These are phyloP conservation scores for Scaptomyza flava DNA, from an alignment of 2,888 invertebrate species.

Conservation along the genomic window DNA sequence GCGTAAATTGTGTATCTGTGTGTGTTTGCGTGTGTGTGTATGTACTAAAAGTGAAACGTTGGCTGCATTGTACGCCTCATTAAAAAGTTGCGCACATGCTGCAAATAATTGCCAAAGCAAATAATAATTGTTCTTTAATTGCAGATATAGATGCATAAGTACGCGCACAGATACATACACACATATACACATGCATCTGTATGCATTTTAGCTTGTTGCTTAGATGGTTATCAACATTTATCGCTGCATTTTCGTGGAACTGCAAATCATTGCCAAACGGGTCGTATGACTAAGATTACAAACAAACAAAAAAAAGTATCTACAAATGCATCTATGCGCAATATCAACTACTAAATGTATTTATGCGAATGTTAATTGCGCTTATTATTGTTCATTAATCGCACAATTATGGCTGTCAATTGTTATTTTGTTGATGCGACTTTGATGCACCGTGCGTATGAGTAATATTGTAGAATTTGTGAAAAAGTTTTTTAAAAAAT, in stretches of 20 bases:
- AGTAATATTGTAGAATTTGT: slow-evolving; percentile 25
- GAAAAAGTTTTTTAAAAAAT: not conserved
- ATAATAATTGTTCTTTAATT: slow-evolving; percentile 64
- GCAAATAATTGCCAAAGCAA: slow-evolving; percentile 58
- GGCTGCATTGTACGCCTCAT: slow-evolving; percentile 47
- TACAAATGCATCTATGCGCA: slow-evolving; percentile 1
- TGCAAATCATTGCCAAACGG: slow-evolving; percentile 34
- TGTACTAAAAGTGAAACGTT: slow-evolving; percentile 57
- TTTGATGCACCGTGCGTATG: slow-evolving; percentile 35
- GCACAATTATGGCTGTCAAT: slow-evolving; percentile 27
- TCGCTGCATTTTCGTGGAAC: slow-evolving; percentile 38
- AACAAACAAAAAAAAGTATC: not conserved
- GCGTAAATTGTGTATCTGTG: slow-evolving; percentile 27
- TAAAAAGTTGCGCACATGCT: slow-evolving; percentile 58
- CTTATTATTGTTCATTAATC: slow-evolving; percentile 41
- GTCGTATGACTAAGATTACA: slow-evolving; percentile 51
- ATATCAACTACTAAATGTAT: slow-evolving; percentile 3
- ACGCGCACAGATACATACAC: slow-evolving; percentile 1
- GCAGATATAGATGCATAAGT: slow-evolving; percentile 5
- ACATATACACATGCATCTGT: not conserved
- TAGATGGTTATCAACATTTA: slow-evolving; percentile 24
- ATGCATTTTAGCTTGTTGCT: not conserved
- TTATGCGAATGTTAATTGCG: slow-evolving; percentile 17
- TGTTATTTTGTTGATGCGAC: not conserved
- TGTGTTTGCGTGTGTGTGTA: slow-evolving; percentile 13